phyloP scores from a whole-genome alignment of 1,140 invertebrate species.

The Papilio helenus region DNA sequence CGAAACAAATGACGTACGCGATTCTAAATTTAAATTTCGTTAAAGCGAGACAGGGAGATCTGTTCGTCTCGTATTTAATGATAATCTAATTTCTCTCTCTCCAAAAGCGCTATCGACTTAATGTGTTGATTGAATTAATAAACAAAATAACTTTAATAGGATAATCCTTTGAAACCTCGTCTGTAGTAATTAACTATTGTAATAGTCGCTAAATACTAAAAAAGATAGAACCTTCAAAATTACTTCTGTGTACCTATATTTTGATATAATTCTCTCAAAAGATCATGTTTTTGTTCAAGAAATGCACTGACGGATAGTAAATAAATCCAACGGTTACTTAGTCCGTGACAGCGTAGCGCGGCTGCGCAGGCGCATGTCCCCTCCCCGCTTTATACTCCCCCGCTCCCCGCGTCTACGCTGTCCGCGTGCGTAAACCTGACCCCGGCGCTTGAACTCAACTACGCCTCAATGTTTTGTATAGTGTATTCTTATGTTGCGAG shows the following conservation, averaged over 20 bases:
- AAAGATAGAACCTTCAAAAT: too few species aligned
- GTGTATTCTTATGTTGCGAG: too few species aligned
- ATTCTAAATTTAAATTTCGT: conserved; percentile 78
- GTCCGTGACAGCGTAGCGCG: conserved; percentile 47
- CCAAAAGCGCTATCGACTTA: not conserved
- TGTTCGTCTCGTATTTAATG: conserved; percentile 50
- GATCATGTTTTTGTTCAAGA: not conserved
- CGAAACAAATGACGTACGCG: conserved; percentile 67
- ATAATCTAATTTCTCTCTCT: not conserved
- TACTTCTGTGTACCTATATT: not conserved
- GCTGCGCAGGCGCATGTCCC: conserved; percentile 51
- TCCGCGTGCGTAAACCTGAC: conserved; percentile 79
- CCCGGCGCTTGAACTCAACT: conserved; percentile 70
- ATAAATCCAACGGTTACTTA: conserved; percentile 3
- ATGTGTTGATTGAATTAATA: not conserved
- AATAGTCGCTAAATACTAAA: too few species aligned
- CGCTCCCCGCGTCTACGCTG: conserved; percentile 54
- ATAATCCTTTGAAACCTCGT: not conserved
- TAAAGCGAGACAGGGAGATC: conserved; percentile 59
- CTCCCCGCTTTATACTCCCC: conserved; percentile 28
- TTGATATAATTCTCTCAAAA: not conserved
- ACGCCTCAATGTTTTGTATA: conserved; percentile 51
- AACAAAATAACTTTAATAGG: not conserved
- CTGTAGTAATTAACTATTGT: not conserved
- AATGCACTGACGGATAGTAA: not conserved